Conservation (phyloP, 1,140 invertebrate genomes). For the Eurosta solidaginis region DNA sequence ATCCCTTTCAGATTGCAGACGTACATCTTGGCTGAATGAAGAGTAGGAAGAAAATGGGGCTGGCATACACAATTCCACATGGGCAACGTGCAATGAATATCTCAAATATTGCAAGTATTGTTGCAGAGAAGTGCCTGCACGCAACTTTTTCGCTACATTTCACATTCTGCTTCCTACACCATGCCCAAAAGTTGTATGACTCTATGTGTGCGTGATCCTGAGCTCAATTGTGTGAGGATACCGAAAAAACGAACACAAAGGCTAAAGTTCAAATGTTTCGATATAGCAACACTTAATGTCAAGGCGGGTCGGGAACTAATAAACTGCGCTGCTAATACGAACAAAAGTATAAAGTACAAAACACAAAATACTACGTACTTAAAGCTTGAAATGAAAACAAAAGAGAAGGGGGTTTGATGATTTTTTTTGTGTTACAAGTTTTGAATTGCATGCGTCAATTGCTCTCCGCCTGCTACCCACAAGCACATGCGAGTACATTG, state of each 20-base stretch:
- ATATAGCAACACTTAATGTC: constrained; percentile 43
- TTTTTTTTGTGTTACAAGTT: no score
- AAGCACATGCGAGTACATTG: background rate
- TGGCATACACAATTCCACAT: background rate
- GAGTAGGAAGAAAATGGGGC: no score
- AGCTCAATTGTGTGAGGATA: constrained; percentile 46
- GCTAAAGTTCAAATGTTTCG: constrained; percentile 40
- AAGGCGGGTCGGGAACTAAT: background rate
- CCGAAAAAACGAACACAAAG: constrained; percentile 47
- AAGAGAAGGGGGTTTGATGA: background rate
- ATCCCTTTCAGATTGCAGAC: constrained; percentile 27
- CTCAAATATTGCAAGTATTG: no score
- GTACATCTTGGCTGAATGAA: background rate
- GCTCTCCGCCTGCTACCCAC: background rate
- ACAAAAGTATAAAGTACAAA: background rate
- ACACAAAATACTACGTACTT: background rate
- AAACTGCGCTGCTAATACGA: constrained; percentile 40
- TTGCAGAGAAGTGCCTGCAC: no score
- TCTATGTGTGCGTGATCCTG: background rate
- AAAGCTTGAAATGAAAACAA: background rate
- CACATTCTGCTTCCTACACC: background rate
- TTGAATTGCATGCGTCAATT: background rate
- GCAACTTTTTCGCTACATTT: background rate
- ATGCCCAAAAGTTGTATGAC: background rate
- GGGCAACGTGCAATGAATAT: background rate